Percentiles rank a stretch among this genome's conserved stretches.
Conservation (phyloP, 2,888 invertebrate genomes). For the Euspilapteryx auroguttella region DNA sequence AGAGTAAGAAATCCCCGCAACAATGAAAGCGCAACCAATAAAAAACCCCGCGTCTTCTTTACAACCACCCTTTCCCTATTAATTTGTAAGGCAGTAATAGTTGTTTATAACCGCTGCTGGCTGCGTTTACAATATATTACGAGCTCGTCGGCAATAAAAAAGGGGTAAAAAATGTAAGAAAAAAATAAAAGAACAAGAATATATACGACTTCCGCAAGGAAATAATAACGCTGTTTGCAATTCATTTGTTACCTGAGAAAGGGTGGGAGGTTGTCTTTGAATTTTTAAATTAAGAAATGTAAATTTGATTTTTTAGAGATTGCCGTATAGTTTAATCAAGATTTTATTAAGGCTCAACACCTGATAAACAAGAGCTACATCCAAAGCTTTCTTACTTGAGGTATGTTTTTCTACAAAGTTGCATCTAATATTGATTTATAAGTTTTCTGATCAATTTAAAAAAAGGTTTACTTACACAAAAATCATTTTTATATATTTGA, state of each 20-base stretch:
- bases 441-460: no score
- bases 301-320: no score
- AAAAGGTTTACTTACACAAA: no score
- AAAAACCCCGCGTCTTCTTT: constrained; percentile 5
- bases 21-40: constrained; percentile 1
- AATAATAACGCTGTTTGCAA: constrained; percentile 64
- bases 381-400: no score
- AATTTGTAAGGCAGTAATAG: constrained; percentile 37
- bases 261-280: no score
- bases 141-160: constrained; percentile 54
- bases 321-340: no score
- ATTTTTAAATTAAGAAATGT: no score
- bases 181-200: constrained; percentile 53
- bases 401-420: no score
- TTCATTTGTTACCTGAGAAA: constrained; percentile 61
- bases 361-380: no score
- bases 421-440: no score
- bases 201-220: constrained; percentile 61
- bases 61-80: constrained; percentile 28
- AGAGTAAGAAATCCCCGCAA: background rate
- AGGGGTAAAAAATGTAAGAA: constrained; percentile 54
- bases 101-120: constrained; percentile 53
- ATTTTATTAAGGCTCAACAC: no score
- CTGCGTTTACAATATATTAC: constrained; percentile 58
- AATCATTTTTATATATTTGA: no score